A percentile compares a stretch with the other conserved stretches of the same genome.
These are phyloP conservation scores for Siniperca scherzeri DNA, from an alignment of 2,797 vertebrate genomes.

Conservation along the genomic window DNA sequence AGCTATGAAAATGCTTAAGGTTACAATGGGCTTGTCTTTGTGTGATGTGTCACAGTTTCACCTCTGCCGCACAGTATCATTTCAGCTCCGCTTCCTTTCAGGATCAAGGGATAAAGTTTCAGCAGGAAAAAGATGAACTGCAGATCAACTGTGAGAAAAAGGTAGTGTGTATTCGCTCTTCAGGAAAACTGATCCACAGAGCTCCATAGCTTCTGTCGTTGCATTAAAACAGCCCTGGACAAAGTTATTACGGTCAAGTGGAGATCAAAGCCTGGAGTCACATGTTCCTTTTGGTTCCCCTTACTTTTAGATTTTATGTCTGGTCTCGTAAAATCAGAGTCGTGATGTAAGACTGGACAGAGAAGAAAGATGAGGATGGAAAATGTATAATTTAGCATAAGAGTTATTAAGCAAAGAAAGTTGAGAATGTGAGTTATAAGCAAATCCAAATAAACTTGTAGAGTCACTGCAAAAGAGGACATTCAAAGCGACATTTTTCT, in stretches of 20 bases:
- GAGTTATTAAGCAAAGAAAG: slow-evolving; percentile 10
- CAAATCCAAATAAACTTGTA: slow-evolving; percentile 31
- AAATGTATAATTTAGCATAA: slow-evolving; percentile 19
- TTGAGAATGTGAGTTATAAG: slow-evolving; percentile 4
- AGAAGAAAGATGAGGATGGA: slow-evolving; percentile 46
- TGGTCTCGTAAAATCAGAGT: slow-evolving; percentile 56
- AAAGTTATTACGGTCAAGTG: slow-evolving; percentile 51
- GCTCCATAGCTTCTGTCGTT: slow-evolving; percentile 38
- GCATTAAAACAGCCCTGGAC: slow-evolving; percentile 44
- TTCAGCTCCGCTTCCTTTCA: slow-evolving; percentile 67
- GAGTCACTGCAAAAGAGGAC: background rate
- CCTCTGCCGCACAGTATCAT: background rate
- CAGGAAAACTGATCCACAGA: slow-evolving; percentile 25
- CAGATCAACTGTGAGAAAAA: slow-evolving; percentile 88
- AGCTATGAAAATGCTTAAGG: background rate
- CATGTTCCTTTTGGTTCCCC: slow-evolving; percentile 43
- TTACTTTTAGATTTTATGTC: slow-evolving; percentile 58
- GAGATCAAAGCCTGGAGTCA: slow-evolving; percentile 66
- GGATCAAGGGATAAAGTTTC: slow-evolving; percentile 90
- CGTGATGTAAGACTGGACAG: slow-evolving; percentile 8
- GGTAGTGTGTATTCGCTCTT: slow-evolving; percentile 78
- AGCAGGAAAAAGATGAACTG: slow-evolving; percentile 88
- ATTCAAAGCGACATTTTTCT: slow-evolving; percentile 10
- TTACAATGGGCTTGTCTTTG: slow-evolving; percentile 1
- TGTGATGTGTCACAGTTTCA: background rate